Conservation (phyloP, 1,140 invertebrate genomes). For the Mesaphorura yosii region DNA sequence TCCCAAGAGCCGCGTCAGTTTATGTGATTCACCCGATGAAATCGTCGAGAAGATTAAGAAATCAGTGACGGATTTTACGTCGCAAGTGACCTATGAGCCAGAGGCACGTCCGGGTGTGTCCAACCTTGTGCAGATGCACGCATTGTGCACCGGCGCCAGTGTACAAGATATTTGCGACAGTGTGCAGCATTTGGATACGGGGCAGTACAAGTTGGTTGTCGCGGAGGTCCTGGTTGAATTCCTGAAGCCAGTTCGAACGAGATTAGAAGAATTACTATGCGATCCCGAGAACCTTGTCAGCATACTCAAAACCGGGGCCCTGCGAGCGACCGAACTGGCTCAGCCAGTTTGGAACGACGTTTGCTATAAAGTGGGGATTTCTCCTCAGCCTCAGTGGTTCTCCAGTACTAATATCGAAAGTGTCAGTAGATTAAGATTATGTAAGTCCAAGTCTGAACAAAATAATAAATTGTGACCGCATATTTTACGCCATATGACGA, state of each 20-base stretch:
- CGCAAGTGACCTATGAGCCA: slow-evolving; percentile 68
- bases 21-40: slow-evolving; percentile 65
- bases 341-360: slow-evolving; percentile 57
- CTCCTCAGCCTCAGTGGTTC: not conserved
- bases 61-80: slow-evolving; percentile 80
- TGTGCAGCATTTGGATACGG: slow-evolving; percentile 53
- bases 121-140: slow-evolving; percentile 78
- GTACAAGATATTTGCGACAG: slow-evolving; percentile 54
- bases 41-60: slow-evolving; percentile 77
- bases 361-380: slow-evolving; percentile 48
- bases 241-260: slow-evolving; percentile 56
- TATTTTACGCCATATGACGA: no score
- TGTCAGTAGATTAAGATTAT: no score
- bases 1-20: slow-evolving; percentile 60
- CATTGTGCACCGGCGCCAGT: slow-evolving; percentile 54
- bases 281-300: slow-evolving; percentile 51
- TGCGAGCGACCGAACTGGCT: slow-evolving; percentile 56
- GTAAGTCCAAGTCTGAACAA: no score
- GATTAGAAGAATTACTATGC: slow-evolving; percentile 47
- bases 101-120: slow-evolving; percentile 67
- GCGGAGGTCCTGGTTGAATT: slow-evolving; percentile 60
- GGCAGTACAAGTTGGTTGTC: slow-evolving; percentile 62
- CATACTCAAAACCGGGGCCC: slow-evolving; percentile 55
- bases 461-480: no score
- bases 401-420: no score